Conservation (phyloP, 2,888 invertebrate genomes). For the Aquatica leii region DNA sequence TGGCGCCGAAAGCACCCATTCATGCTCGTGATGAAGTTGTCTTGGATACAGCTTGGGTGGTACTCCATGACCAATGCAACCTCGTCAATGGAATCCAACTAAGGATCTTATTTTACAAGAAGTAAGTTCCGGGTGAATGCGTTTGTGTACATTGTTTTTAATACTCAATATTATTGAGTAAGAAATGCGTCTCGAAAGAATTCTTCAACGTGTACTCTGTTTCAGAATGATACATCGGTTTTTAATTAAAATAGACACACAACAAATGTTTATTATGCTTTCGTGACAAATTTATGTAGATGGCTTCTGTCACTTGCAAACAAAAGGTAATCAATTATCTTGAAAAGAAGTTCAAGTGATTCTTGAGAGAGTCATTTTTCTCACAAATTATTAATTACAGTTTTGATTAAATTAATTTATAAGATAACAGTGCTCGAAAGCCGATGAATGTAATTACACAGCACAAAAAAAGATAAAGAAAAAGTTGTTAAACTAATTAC, state of each 20-base stretch:
- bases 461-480: conserved; percentile 7
- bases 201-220: not conserved
- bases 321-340: conserved; percentile 8
- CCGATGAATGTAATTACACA: too few relatives aligned
- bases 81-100: conserved; percentile 35
- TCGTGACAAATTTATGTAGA: conserved; percentile 13
- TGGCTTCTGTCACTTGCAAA: conserved; percentile 5
- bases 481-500: conserved; percentile 12
- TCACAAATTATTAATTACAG: too few relatives aligned
- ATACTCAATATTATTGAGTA: not conserved
- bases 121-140: conserved; percentile 18
- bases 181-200: not conserved
- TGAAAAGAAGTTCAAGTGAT: not conserved
- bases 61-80: conserved; percentile 48
- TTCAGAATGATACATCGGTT: too few relatives aligned
- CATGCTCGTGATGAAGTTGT: conserved; percentile 55
- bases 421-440: too few relatives aligned
- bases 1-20: conserved; percentile 56
- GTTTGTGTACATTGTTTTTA: conserved; percentile 11
- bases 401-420: too few relatives aligned
- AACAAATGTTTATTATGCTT: conserved; percentile 5
- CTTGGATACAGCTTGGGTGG: conserved; percentile 55
- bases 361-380: too few relatives aligned
- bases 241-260: not conserved
- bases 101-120: conserved; percentile 27